Conservation (phyloP, 2,113 vertebrate genomes). For the Chionodraco myersi region DNA sequence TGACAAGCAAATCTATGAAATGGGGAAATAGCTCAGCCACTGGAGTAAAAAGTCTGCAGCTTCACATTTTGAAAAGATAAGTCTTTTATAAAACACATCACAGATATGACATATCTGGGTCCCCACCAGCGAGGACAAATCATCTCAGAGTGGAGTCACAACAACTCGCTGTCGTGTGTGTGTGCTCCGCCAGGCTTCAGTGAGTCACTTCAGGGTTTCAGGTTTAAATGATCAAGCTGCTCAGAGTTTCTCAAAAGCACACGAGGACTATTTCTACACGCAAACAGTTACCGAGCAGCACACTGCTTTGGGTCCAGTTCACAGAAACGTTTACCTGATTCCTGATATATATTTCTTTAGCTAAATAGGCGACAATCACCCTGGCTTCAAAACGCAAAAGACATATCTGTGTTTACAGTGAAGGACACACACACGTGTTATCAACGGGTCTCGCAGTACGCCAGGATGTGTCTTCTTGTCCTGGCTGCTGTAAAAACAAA, state of each 20-base stretch:
- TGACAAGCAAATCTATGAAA: constrained; percentile 70
- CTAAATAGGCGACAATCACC: not conserved
- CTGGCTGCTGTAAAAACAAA: no score
- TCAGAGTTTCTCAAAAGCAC: constrained; percentile 20
- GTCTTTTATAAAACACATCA: constrained; percentile 55
- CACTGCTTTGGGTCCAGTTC: not conserved
- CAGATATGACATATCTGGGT: constrained; percentile 75
- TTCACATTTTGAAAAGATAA: constrained; percentile 66
- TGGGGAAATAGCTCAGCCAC: constrained; percentile 26
- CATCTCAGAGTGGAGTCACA: constrained; percentile 57
- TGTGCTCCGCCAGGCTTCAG: not conserved
- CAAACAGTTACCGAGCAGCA: not conserved
- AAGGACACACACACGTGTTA: no score
- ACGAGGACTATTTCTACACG: constrained; percentile 1
- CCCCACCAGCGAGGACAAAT: constrained; percentile 67
- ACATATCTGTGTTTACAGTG: no score
- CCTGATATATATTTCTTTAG: not conserved
- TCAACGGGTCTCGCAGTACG: not conserved
- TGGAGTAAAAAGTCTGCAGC: constrained; percentile 59
- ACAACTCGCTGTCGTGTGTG: constrained; percentile 56
- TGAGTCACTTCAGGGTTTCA: constrained; percentile 51
- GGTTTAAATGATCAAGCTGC: constrained; percentile 59
- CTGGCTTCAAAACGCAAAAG: no score
- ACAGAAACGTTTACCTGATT: not conserved
- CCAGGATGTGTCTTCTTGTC: not conserved